phyloP scores from a whole-genome alignment of 2,888 invertebrate species.

The Heliconius erato region DNA sequence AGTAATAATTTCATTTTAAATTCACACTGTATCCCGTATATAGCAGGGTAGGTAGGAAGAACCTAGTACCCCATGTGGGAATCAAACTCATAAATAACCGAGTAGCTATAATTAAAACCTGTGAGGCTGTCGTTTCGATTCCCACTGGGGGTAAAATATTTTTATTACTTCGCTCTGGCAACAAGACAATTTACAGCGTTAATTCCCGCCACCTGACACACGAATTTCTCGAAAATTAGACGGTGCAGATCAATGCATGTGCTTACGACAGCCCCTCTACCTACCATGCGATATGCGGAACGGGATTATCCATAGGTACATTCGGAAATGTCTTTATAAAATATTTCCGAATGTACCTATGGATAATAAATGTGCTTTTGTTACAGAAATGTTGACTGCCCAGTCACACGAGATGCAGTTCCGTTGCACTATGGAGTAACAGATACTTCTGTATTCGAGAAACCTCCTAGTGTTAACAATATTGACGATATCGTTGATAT shows the following conservation, averaged over 20 bases:
- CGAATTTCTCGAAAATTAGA: too few relatives aligned
- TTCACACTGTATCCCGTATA: neutral
- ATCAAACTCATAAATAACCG: too few relatives aligned
- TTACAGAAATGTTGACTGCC: slow-evolving; percentile 67
- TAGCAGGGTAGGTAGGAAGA: neutral
- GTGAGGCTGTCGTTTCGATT: too few relatives aligned
- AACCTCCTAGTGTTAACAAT: slow-evolving; percentile 60
- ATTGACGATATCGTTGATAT: slow-evolving; percentile 64
- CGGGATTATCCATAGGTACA: too few relatives aligned
- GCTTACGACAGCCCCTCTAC: too few relatives aligned
- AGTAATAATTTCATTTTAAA: slow-evolving; percentile 57
- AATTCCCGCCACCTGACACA: too few relatives aligned
- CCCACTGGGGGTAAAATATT: too few relatives aligned
- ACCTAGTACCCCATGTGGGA: neutral
- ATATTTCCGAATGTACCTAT: neutral
- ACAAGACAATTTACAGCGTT: too few relatives aligned
- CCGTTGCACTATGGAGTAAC: slow-evolving; percentile 78
- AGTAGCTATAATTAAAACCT: too few relatives aligned
- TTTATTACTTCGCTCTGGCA: too few relatives aligned
- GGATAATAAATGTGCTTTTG: neutral
- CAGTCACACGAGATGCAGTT: slow-evolving; percentile 73
- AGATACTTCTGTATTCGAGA: slow-evolving; percentile 75
- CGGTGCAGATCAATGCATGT: too few relatives aligned
- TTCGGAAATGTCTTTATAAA: too few relatives aligned
- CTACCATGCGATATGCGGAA: neutral